These are phyloP conservation scores for Pygmarrhopalites habei DNA, from an alignment of 1,140 invertebrate genomes.

Conservation along the genomic window DNA sequence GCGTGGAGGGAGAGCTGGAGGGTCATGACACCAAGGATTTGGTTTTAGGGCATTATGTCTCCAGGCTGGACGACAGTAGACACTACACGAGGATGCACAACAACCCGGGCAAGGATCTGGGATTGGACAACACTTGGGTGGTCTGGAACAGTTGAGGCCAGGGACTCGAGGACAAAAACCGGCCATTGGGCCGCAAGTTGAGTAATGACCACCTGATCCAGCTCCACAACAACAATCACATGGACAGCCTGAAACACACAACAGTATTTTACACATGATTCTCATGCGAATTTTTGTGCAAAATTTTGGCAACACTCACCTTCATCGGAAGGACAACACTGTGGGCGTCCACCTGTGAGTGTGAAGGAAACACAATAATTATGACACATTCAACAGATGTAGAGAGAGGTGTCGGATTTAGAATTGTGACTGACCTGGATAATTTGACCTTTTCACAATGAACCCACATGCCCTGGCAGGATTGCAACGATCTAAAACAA, in stretches of 20 bases:
- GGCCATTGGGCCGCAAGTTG: not conserved
- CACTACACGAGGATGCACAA: not conserved
- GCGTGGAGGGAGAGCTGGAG: not conserved
- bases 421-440: not conserved
- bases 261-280: too few species aligned
- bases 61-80: not conserved
- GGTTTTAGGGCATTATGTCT: not conserved
- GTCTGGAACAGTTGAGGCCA: not conserved
- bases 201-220: not conserved
- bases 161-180: not conserved
- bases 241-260: too few species aligned
- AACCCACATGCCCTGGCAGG: constrained; percentile 1
- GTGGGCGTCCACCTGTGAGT: not conserved
- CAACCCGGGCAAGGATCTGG: not conserved
- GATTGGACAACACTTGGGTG: not conserved
- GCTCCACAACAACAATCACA: not conserved
- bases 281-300: too few species aligned
- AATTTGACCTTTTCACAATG: constrained; percentile 1
- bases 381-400: not conserved
- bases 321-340: constrained; percentile 3
- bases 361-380: not conserved
- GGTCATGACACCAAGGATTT: not conserved
- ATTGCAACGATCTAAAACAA: constrained; percentile 6
- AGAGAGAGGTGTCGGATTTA: not conserved
- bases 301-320: not conserved